Evolutionary conservation across 92 coral and sea anemone genomes (phyloP).

Genomic region (Paragorgia papillata): DNA sequence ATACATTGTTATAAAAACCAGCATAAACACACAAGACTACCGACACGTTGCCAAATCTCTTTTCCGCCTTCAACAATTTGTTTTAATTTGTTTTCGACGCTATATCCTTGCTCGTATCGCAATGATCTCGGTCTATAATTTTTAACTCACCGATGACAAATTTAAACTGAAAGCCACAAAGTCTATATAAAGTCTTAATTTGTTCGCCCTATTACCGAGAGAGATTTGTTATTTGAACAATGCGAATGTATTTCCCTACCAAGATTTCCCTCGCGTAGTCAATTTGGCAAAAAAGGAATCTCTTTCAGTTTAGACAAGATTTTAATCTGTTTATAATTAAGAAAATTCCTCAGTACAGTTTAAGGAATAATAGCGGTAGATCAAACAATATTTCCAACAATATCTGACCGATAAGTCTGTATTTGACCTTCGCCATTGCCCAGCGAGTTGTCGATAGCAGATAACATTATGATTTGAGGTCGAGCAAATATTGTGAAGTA

Average conservation of each 20-base stretch:
- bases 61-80: background rate
- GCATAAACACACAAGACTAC: background rate
- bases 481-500: conserved; percentile 2
- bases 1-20: too few relatives aligned
- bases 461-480: conserved; percentile 5
- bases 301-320: background rate
- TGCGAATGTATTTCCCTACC: too few relatives aligned
- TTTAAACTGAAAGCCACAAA: background rate
- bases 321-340: conserved; percentile 20
- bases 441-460: conserved; percentile 5
- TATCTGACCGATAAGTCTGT: conserved; percentile 8
- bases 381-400: conserved; percentile 13
- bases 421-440: background rate
- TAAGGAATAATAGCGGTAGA: conserved; percentile 17
- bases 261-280: background rate
- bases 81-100: background rate
- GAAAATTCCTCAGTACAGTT: conserved; percentile 10
- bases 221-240: too few relatives aligned
- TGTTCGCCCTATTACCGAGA: too few relatives aligned
- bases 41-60: background rate
- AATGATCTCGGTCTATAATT: background rate
- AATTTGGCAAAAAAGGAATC: background rate
- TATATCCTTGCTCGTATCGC: background rate
- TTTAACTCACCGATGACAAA: background rate
- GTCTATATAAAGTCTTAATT: too few relatives aligned